phyloP scores from a whole-genome alignment of 2,113 vertebrate genomes.

The Pterocles gutturalis region DNA sequence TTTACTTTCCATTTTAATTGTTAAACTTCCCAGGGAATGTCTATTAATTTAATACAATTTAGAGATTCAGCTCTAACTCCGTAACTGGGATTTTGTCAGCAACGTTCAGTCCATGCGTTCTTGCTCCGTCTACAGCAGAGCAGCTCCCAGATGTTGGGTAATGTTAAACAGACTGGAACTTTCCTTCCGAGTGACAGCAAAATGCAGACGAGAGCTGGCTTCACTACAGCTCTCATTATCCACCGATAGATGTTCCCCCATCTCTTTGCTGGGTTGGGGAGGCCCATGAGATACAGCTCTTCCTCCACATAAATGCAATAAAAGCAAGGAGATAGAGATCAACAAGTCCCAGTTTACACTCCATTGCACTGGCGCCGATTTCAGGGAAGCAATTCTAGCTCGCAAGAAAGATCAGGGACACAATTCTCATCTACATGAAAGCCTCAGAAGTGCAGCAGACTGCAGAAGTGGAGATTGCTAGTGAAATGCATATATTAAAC shows the following conservation, averaged over 20 bases:
- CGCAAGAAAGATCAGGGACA: background rate
- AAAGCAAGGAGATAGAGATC: background rate
- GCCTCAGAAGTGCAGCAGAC: background rate
- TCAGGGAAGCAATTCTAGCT: background rate
- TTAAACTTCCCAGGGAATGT: background rate
- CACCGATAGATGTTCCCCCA: background rate
- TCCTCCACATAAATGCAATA: background rate
- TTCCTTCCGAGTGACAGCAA: background rate
- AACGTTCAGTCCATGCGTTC: background rate
- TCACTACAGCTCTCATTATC: background rate
- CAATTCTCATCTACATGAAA: background rate
- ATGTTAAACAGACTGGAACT: conserved; percentile 11
- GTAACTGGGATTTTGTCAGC: background rate
- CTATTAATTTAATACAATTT: background rate
- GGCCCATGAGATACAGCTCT: background rate
- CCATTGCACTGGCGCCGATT: background rate
- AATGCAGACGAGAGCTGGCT: background rate
- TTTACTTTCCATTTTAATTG: conserved; percentile 3
- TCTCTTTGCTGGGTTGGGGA: background rate
- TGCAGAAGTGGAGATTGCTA: background rate
- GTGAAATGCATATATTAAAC: background rate
- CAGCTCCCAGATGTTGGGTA: conserved; percentile 23
- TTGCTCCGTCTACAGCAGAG: background rate
- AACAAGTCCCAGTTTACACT: background rate
- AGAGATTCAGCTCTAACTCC: background rate